Base-by-base conservation (phyloP, 2,797 vertebrate genomes). In the Argya squamiceps region DNA sequence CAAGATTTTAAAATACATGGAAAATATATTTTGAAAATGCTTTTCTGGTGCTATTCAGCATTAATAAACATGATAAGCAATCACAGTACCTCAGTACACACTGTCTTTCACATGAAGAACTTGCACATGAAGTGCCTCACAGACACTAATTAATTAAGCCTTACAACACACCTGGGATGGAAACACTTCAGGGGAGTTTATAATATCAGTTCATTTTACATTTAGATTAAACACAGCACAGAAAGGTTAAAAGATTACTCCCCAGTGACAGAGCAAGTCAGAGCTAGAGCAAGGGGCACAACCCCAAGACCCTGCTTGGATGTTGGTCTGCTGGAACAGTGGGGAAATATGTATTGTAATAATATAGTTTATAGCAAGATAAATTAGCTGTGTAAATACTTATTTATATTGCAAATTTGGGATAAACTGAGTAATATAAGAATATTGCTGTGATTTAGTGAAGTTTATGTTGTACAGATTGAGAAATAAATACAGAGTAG, bases 141-240 rank as follows among this genome's bases (percentile, higher is more conserved):
- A 84, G 77, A 41, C 36, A n/a, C 26, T 79, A 75, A 84, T 92
- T 95, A 92, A 95, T 94, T 92, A 94, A 94, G 34, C 29, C 36
- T 81, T 94, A 96, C 85, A 86, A 75, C 59, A 84, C 69, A 84
- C 83, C 63, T 87, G 90, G 92, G 92, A 86, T 86, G 43, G 59
- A 94, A 94, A 74, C 27, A 74, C 60, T 89, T 91, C 44, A 89
- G 78, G 52, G 11, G 4, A 55, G 69, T 90, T 94, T 84, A 79
- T 93, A 76, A 56, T 86, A 75, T 67, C 63, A 44, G 47, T 82
- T 93, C 79, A 88, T 95, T 95, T 94, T 79, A 76, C 58, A 71
- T 94, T 93, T 88, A 69, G 2, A 4, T 84, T 92, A 88, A 95
- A 75, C n/a, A 69, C 30, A 55, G 50, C 47, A 59, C 29, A 60